Evolutionary conservation across 2,797 vertebrate species (phyloP).

Genomic region (Danio jaintianensis): DNA sequence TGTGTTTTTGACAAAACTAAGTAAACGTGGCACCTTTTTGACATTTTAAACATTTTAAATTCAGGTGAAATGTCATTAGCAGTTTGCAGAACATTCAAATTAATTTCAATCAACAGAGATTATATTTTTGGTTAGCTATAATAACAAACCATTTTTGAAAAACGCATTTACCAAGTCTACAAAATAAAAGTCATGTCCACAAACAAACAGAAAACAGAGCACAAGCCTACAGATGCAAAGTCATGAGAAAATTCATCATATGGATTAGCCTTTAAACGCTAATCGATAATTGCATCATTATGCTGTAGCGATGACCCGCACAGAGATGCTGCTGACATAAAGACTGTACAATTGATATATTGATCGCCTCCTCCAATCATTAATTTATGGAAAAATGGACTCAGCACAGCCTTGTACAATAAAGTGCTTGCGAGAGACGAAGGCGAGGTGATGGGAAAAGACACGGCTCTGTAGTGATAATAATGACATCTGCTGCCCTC

Average conservation of each 20-base stretch:
- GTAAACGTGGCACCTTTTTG: no score
- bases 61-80: no score
- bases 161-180: background rate
- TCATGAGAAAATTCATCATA: conserved; percentile 39
- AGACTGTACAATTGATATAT: conserved; percentile 59
- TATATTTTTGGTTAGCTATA: no score
- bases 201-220: background rate
- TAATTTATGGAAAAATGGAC: conserved; percentile 60
- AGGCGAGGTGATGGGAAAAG: background rate
- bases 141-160: background rate
- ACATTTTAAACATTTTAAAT: no score
- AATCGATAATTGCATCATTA: conserved; percentile 61
- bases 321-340: conserved; percentile 53
- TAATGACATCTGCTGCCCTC: conserved; percentile 41
- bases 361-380: conserved; percentile 51
- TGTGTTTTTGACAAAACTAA: no score
- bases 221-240: conserved; percentile 12
- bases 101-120: no score
- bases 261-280: conserved; percentile 56
- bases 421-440: conserved; percentile 20
- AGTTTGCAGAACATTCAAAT: no score
- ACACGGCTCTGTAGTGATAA: conserved; percentile 51
- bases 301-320: conserved; percentile 47
- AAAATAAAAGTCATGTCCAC: conserved; percentile 10
- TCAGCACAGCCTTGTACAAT: conserved; percentile 56